Evolutionary conservation across 2,797 vertebrate species (phyloP), one percentile per base, ranked within the genome.

Genomic region (Rhyacichthys aspro): DNA sequence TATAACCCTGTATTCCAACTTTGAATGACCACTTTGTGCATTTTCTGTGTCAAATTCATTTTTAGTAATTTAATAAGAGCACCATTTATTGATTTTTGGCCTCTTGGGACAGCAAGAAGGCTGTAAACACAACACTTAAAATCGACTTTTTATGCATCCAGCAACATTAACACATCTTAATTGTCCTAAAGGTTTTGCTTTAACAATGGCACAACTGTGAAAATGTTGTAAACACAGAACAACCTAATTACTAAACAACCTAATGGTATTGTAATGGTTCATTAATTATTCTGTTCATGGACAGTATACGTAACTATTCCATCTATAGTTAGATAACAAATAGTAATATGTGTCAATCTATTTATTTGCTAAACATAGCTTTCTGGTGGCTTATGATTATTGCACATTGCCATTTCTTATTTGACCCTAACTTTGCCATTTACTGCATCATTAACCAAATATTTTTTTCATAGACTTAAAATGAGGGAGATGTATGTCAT

Each of bases 1-100:
- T 5, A 28, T 5, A 28, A 28, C 4, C 19, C 19, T 28, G 7
- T 41, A n/a, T 2, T 41, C 11, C 3, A 7, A 41, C n/a, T 14
- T 14, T 41, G 39, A n/a, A 41, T 41, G 12, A 14, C 39, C n/a
- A 41, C 39, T n/a, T 14, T 12, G n/a, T 41, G 2, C 7, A n/a
- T 41, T 41, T 41, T 41, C 39, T 14, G 39, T 41, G 39, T 41
- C 39, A 41, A 41, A 41, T 41, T 41, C 39, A 41, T 41, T 41
- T 41, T 12, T 14, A n/a, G 43, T 18, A 44, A 18, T 44, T 44
- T 44, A 11, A 44, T 18, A 18, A 44, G 16, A 19, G 16, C 16
- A 9, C 16, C 9, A 11, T 18, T 52, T 8, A 53, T 54, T 54
- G 36, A 54, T 54, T 54, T 23, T 23, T 41, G 50, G 38, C 16